Evolutionary conservation across 2,797 vertebrate genomes (phyloP), one percentile per base, ranked within the genome.

Genomic region (Falco berigora): DNA sequence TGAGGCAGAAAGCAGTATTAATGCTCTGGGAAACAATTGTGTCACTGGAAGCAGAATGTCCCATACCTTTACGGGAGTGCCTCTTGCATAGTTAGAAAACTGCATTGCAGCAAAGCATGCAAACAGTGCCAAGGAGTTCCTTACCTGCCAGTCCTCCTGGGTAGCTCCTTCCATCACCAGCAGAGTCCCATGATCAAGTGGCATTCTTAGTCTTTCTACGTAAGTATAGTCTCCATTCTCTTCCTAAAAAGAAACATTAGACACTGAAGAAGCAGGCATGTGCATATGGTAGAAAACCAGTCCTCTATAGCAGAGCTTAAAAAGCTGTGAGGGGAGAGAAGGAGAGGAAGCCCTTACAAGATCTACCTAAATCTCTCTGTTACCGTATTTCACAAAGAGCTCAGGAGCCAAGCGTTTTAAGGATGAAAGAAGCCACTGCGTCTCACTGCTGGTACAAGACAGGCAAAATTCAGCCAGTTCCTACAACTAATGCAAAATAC

Each of bases 111-210:
- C 14, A 56, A 77, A 85, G 38, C 8, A 63, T 34, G 40, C 8
- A 4, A 32, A 20, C 2, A 2, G 14, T 5, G 36, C 27, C 8
- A 24, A 24, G 9, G 11, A 19, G 5, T 20, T 77, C 97, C 97
- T 96, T 95, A 99, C 99, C 99, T 99, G 99, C 99, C 99, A 99
- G 22, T 99, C 99, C 4, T 98, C 98, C 93, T 99, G 99, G 1
- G 98, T 99, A 22, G 99, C 98, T 89, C 99, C 99, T 72, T 99
- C 99, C 99, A 99, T 99, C 69, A 99, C 52, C 86, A 99, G 94
- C 73, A 99, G 98, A 28, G 98, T 98, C 46, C 99, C 99, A 0
- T 99, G 99, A 90, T 96, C 97, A 84, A 99, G 97, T 19, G 99
- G 99, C 75, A 99, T 98, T 73, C 96, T 98, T 32, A 99, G 82